A percentile compares a stretch with the other conserved stretches of the same genome.
Conservation (phyloP, 2,113 vertebrate genomes). For the Terrapene triunguis region DNA sequence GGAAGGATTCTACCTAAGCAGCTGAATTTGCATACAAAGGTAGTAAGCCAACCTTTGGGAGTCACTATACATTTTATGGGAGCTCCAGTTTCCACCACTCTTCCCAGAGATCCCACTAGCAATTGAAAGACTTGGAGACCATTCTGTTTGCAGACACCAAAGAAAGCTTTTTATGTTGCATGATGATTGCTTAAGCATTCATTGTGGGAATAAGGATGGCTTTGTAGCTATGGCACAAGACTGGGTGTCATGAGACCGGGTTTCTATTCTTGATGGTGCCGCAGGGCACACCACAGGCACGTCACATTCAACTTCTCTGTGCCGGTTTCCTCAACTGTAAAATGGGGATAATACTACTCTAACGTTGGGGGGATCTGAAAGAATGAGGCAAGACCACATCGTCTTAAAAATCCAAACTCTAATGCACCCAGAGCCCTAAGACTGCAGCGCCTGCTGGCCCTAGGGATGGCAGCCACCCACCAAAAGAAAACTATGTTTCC, state of each 20-base stretch:
- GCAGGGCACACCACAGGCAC: not conserved
- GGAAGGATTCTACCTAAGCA: not conserved
- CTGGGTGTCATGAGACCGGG: not conserved
- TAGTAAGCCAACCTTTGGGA: not conserved
- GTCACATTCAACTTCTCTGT: not conserved
- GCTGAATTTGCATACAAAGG: not conserved
- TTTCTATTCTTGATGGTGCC: not conserved
- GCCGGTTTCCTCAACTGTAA: not conserved
- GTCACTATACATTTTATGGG: not conserved
- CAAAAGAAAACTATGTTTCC: not conserved
- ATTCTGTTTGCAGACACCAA: not conserved
- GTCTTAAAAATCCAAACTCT: not conserved
- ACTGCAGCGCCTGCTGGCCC: not conserved
- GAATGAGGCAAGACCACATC: not conserved
- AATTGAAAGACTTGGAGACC: not conserved
- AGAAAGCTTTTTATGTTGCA: not conserved
- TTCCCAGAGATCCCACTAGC: not conserved
- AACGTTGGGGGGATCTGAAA: not conserved
- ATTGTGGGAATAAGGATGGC: not conserved
- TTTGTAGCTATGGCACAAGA: not conserved
- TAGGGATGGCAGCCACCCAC: not conserved
- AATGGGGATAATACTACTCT: not conserved
- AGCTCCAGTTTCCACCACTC: not conserved
- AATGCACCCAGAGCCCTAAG: not conserved
- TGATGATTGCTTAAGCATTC: not conserved